Base-by-base conservation (phyloP, 2,888 invertebrate species). In the Empis stercorea region DNA sequence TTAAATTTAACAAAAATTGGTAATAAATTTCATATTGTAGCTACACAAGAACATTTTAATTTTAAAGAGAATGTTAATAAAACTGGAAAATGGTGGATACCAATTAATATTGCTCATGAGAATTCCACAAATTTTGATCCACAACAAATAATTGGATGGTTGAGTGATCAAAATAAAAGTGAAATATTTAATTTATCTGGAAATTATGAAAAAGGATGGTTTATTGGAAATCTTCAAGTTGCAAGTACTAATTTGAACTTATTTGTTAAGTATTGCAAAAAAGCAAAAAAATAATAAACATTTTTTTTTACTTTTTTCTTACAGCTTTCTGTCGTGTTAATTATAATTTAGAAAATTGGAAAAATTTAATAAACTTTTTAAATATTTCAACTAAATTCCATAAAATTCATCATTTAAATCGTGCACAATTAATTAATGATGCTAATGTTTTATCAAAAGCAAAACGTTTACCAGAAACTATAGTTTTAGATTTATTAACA, bases 371-470 rank as follows among this genome's bases (percentile, higher is more conserved):
- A 14, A 14, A 10, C 3, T 49, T 43, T 10, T 23, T 49, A 11
- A 40, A 49, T 37, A 9, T 9, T 27, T 5, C 6, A 2, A n/a
- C 34, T 2, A 34, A 34, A n/a, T 48, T 27, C 13, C 27, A 48
- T 6, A 41, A 43, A 17, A 52, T 53, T 45, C 49, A 51, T 34
- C 34, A 46, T n/a, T 16, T 80, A 2, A 85, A 84, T 63, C 71
- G 87, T 46, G 85, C 82, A 0, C 83, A 87, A 51, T 57, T 79
- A 13, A 64, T 87, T 1, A 82, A 84, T 54, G 88, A 89, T 59
- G 68, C 78, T 5, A 73, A 76, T 53, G 74, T 74, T 52, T 59
- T 81, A 37, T 79, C 79, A 16, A 67, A 76, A 52, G 73, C 75
- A 47, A 75, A 74, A 17, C 62, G 72, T 42, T 60, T 80, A 50